These are phyloP conservation scores for Andrena marginata DNA, from an alignment of 2,888 invertebrate genomes.

Conservation along the genomic window DNA sequence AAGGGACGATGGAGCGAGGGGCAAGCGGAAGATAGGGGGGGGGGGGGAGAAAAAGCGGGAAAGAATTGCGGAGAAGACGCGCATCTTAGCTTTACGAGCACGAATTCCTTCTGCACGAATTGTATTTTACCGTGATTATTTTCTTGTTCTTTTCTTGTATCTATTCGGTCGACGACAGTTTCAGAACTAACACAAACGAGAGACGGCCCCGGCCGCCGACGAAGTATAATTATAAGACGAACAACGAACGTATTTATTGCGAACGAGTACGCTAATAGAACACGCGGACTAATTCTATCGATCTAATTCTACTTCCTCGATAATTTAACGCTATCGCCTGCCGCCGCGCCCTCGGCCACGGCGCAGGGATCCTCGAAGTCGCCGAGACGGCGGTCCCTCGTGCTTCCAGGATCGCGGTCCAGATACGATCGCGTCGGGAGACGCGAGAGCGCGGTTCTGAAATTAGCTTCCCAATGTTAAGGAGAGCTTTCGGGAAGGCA, in stretches of 20 bases:
- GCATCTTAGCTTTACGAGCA: slow-evolving; percentile 52
- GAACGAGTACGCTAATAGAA: slow-evolving; percentile 49
- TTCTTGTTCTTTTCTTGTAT: slow-evolving; percentile 53
- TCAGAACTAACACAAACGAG: slow-evolving; percentile 48
- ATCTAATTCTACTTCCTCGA: slow-evolving; percentile 17
- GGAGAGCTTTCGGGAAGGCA: not conserved
- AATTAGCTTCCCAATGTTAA: not conserved
- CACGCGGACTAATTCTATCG: slow-evolving; percentile 38
- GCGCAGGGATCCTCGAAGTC: slow-evolving; percentile 17
- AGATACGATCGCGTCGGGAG: slow-evolving; percentile 13
- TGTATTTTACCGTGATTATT: slow-evolving; percentile 56
- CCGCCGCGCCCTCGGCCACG: not conserved
- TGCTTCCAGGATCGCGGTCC: slow-evolving; percentile 16
- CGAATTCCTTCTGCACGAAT: slow-evolving; percentile 51
- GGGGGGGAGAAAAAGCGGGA: slow-evolving; percentile 48
- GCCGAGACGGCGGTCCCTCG: slow-evolving; percentile 42
- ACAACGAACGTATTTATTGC: slow-evolving; percentile 48
- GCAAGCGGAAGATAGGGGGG: not conserved
- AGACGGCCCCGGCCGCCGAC: slow-evolving; percentile 14
- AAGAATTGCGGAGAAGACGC: slow-evolving; percentile 40
- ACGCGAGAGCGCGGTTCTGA: no score
- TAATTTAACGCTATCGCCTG: slow-evolving; percentile 1
- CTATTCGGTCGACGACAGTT: slow-evolving; percentile 51
- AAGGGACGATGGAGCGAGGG: slow-evolving; percentile 3
- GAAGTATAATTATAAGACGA: slow-evolving; percentile 32